Evolutionary conservation across 2,113 vertebrate species (phyloP).

Genomic region (Scomber scombrus): DNA sequence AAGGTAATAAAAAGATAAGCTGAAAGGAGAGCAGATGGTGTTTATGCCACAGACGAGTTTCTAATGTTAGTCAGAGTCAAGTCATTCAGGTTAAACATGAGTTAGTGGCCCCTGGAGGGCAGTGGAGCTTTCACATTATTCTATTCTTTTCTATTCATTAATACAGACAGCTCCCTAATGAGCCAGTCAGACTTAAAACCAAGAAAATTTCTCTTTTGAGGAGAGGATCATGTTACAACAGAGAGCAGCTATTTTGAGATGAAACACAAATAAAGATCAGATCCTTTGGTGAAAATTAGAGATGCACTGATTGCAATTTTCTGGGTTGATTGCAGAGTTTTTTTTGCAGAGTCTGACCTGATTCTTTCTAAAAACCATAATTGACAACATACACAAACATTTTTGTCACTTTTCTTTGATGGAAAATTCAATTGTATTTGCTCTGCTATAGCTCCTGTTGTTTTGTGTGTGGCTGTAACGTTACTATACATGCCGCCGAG

Average conservation of each 20-base stretch:
- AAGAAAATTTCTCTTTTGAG: conserved; percentile 13
- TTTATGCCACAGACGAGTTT: conserved; percentile 41
- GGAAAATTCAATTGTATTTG: too few species aligned
- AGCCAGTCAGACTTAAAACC: conserved; percentile 40
- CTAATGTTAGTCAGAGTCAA: conserved; percentile 42
- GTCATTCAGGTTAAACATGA: conserved; percentile 49
- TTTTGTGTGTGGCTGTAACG: too few species aligned
- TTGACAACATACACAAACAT: too few species aligned
- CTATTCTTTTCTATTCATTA: conserved; percentile 46
- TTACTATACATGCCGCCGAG: too few species aligned
- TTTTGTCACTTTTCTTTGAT: too few species aligned
- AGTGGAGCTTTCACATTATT: conserved; percentile 41
- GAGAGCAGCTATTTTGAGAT: conserved; percentile 55
- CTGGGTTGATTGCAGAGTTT: too few species aligned
- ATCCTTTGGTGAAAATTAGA: not conserved
- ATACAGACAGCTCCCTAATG: conserved; percentile 55
- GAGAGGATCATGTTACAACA: conserved; percentile 30
- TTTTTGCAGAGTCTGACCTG: too few species aligned
- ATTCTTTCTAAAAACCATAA: too few species aligned
- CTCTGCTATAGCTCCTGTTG: too few species aligned
- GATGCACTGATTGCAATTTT: too few species aligned
- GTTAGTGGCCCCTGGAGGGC: conserved; percentile 20
- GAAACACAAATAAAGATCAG: conserved; percentile 44
- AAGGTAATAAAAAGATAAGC: conserved; percentile 52
- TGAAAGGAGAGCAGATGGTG: conserved; percentile 55